Evolutionary conservation across 2,888 invertebrate genomes (phyloP), one percentile per base, ranked within the genome.

Genomic region (Lasiommata megera): DNA sequence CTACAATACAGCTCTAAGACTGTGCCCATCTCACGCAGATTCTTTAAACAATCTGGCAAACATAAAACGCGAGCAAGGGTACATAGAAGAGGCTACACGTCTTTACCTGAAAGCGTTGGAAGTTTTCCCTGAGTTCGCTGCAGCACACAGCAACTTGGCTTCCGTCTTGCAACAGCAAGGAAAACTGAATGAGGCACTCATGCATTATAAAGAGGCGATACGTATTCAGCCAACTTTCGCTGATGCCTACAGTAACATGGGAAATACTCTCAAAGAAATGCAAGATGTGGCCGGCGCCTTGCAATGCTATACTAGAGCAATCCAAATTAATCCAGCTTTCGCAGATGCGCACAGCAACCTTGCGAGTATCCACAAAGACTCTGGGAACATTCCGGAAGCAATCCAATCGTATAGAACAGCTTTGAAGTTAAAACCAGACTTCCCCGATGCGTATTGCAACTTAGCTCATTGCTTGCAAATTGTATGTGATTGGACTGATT

Each of bases 161-260:
- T 98, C 98, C 14, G 99, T 99, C 28, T 89, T 99, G 62, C 99
- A 99, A 82, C 99, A 99, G 78, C 99, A 99, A 87, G 99, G 91
- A 44, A 99, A 99, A 86, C 93, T 99, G 44, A 97, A 97, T 81
- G 99, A 99, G 85, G 99, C 99, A 1, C 94, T 99, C 55, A 96
- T 97, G 96, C 99, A 99, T 91, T 99, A 99, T 84, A 99, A 98
- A 82, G 99, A 99, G 84, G 99, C 99, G 1, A 99, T 99, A 68
- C 94, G 98, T 72, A 99, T 99, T 76, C 98, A 99, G 77, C 99
- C 99, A 11, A 98, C 98, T 9, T 99, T 99, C 87, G 99, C 99
- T 52, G 99, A 99, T 92, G 99, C 99, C 1, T 99, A 99, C 87
- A 98, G 98, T 63, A 99, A 99, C 82, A 99, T 99, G 99, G 99